These are phyloP conservation scores for Malurus alboscapulatus DNA, from an alignment of 2,113 vertebrate species.

Conservation along the genomic window DNA sequence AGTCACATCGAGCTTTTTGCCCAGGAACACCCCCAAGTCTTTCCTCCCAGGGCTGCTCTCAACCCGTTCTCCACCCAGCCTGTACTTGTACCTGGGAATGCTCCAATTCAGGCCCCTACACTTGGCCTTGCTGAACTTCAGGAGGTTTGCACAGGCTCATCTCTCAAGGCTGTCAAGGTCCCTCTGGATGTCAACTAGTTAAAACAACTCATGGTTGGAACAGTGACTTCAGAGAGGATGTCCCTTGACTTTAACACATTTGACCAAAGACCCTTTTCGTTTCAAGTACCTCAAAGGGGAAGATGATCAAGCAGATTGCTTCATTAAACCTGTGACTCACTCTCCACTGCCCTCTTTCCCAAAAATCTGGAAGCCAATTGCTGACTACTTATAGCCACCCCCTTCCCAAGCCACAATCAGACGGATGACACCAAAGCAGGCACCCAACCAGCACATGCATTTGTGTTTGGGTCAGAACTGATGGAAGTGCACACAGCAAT, in stretches of 20 bases:
- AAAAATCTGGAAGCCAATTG: not conserved
- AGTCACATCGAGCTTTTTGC: not conserved
- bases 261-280: not conserved
- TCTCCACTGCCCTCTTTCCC: no score
- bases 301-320: not conserved
- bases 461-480: not conserved
- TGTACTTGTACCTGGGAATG: not conserved
- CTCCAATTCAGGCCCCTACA: not conserved
- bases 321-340: not conserved
- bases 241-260: not conserved
- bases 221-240: not conserved
- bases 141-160: not conserved
- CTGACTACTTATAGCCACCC: not conserved
- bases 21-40: not conserved
- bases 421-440: accelerated
- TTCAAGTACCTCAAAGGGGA: not conserved
- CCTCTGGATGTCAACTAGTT: not conserved
- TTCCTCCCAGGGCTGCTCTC: not conserved
- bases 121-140: not conserved
- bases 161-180: not conserved
- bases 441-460: accelerated
- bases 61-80: not conserved
- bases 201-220: not conserved
- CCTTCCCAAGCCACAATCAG: not conserved
- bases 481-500: accelerated